Percentiles rank a stretch among this genome's conserved stretches.
phyloP scores from a whole-genome alignment of 2,113 vertebrate genomes.

The Rousettus leschenaultii region DNA sequence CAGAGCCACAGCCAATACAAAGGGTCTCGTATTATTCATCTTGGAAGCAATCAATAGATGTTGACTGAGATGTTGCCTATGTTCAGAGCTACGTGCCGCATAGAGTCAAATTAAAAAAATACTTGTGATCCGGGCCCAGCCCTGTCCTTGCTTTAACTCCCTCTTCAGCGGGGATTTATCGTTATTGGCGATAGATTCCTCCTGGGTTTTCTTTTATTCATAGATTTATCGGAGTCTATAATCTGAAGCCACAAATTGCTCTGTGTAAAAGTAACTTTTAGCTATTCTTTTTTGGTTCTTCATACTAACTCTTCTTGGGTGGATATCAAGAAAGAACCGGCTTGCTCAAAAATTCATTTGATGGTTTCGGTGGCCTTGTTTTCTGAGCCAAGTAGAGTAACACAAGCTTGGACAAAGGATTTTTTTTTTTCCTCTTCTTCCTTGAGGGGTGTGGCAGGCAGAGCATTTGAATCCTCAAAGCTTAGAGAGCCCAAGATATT shows the following conservation, averaged over 20 bases:
- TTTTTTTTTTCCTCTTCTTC: background rate
- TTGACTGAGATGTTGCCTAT: background rate
- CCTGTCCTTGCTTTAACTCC: background rate
- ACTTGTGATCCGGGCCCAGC: background rate
- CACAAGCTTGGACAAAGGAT: background rate
- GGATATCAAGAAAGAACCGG: conserved; percentile 29
- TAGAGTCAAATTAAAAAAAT: background rate
- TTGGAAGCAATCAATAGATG: background rate
- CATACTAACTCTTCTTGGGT: background rate
- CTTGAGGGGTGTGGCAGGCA: background rate
- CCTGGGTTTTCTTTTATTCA: conserved; percentile 35
- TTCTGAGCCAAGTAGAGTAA: conserved; percentile 22
- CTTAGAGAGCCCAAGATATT: background rate
- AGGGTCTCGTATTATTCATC: background rate
- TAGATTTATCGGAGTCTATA: background rate
- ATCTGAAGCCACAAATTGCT: background rate
- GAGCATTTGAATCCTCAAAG: background rate
- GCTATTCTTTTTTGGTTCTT: conserved; percentile 1
- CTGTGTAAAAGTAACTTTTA: background rate
- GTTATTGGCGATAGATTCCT: background rate
- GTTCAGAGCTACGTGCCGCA: background rate
- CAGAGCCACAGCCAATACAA: background rate
- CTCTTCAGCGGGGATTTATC: background rate
- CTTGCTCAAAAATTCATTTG: background rate
- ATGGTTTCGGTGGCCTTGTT: conserved; percentile 18